Evolutionary conservation across 2,113 vertebrate species (phyloP), one percentile per base, ranked within the genome.

Genomic region (Phyllostomus discolor): DNA sequence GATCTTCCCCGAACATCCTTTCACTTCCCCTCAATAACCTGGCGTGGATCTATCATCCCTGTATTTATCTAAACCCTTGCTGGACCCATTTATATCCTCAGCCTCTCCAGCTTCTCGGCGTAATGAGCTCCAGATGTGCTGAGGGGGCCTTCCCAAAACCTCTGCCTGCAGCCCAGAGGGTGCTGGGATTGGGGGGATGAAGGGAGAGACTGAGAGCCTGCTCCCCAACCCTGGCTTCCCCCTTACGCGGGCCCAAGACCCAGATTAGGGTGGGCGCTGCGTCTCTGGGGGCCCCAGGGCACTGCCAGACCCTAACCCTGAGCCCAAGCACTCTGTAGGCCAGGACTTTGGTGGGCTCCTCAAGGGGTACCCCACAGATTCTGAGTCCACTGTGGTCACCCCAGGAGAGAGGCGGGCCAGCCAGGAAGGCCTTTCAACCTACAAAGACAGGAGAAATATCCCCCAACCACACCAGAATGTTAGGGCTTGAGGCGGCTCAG

Each of bases 91-190:
- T 97, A 88, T 96, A 97, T 95, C 93, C 94, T 92, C 54, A 22
- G 85, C 95, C 93, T 96, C 88, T 94, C 91, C 48, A 57, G 92
- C 96, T 75, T 88, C 92, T 43, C 11, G 1, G 38, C 0, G 4
- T 98, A 98, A 98, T 31, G 86, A 98, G 95, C 95, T 98, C 96
- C 97, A 98, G 97, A 98, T 98, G 97, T 97, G 95, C 62, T 10
- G n/a, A 82, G 28, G 82, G 78, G 86, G 88, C 85, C 93, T 73
- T 94, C 85, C 95, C 12, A 2, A 82, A 90, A 80, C 67, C 91
- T 96, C 91, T n/a, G 6, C 93, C 81, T 96, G 10, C 0, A 50
- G 62, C 76, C 54, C 16, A 2, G 64, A 69, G 96, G 88, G 96
- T 73, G 73, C 92, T 0, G 81, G 72, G 89, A 66, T 38, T 41